Percentiles rank a stretch among this genome's conserved stretches.
Evolutionary conservation across 2,113 vertebrate genomes (phyloP).

Genomic region (Morone saxatilis): DNA sequence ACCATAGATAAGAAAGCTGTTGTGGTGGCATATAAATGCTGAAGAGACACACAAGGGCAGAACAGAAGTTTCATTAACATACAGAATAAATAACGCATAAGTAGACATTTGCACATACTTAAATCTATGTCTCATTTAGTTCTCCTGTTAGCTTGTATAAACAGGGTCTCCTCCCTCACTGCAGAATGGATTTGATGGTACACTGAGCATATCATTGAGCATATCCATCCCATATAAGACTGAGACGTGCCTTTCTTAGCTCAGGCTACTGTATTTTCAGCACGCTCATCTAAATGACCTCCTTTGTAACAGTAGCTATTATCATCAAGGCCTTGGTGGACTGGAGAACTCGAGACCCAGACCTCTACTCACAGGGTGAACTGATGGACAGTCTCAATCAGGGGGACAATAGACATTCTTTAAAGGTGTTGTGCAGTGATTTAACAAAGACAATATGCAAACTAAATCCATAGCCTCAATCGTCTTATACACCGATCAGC

Average conservation of each 20-base stretch:
- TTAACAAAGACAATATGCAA: neutral
- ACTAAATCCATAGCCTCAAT: slow-evolving; percentile 3
- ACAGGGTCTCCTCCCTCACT: neutral
- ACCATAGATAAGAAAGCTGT: slow-evolving; percentile 94
- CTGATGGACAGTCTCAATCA: neutral
- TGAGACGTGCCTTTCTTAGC: neutral
- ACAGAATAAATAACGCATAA: neutral
- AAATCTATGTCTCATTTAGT: neutral
- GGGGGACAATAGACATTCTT: neutral
- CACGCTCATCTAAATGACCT: neutral
- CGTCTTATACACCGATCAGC: neutral
- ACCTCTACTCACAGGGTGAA: neutral
- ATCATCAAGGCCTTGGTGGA: neutral
- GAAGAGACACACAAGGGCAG: slow-evolving; percentile 64
- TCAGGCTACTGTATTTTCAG: neutral
- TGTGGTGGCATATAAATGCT: slow-evolving; percentile 98
- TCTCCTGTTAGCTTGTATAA: neutral
- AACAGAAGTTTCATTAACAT: neutral
- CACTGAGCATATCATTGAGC: neutral
- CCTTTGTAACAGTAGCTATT: neutral
- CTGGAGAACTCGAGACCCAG: neutral
- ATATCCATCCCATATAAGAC: neutral
- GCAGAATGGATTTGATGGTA: slow-evolving; percentile 1
- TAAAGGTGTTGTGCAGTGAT: neutral
- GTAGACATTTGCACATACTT: neutral